Conservation (phyloP, 2,888 invertebrate genomes). For the Anaspis maculata region DNA sequence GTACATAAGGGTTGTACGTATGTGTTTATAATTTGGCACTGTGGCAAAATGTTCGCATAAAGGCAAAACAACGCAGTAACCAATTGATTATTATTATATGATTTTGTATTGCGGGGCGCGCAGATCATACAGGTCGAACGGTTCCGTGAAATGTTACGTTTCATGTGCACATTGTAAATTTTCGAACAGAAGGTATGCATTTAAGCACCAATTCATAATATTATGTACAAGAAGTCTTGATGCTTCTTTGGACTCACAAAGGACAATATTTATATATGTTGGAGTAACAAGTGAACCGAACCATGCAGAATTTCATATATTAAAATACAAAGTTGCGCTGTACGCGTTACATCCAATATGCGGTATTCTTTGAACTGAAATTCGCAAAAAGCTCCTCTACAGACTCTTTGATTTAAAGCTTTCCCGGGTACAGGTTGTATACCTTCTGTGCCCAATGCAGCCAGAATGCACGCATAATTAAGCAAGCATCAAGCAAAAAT, state of each 20-base stretch:
- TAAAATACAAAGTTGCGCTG: constrained; percentile 40
- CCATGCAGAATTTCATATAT: constrained; percentile 38
- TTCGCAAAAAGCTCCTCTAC: constrained; percentile 31
- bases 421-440: too few relatives aligned
- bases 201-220: constrained; percentile 17
- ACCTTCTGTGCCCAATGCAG: too few relatives aligned
- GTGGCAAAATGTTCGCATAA: too few relatives aligned
- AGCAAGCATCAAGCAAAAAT: too few relatives aligned
- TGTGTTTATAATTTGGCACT: too few relatives aligned
- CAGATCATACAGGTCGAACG: too few relatives aligned
- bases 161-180: constrained; percentile 27
- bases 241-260: constrained; percentile 26
- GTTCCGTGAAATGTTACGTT: too few relatives aligned
- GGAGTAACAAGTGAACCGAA: constrained; percentile 37
- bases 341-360: constrained; percentile 30
- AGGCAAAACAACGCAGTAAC: too few relatives aligned
- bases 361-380: constrained; percentile 35
- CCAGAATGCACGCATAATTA: too few relatives aligned
- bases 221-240: constrained; percentile 17
- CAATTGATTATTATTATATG: too few relatives aligned
- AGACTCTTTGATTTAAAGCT: constrained; percentile 20
- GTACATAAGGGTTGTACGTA: too few relatives aligned
- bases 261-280: constrained; percentile 37
- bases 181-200: constrained; percentile 25
- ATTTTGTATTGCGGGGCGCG: too few relatives aligned